Conservation (phyloP, 2,113 vertebrate species). For the Hypanus sabinus region DNA sequence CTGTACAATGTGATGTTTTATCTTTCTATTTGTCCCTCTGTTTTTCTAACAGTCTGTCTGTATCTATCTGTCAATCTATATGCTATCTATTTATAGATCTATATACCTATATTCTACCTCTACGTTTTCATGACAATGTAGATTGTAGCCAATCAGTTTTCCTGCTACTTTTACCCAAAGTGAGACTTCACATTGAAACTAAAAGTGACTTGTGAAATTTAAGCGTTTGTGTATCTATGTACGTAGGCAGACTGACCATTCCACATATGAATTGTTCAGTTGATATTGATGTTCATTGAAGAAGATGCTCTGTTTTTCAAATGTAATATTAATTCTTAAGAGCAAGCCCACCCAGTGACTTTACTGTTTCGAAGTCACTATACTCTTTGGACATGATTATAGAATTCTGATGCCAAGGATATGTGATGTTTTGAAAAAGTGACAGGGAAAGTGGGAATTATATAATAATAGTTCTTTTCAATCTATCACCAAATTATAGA, state of each 20-base stretch:
- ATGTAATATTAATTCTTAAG: conserved; percentile 62
- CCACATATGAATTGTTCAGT: conserved; percentile 75
- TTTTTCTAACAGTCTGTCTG: not conserved
- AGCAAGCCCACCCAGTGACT: conserved; percentile 56
- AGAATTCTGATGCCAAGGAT: not conserved
- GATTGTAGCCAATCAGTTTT: conserved; percentile 42
- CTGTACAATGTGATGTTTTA: not conserved
- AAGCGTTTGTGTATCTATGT: conserved; percentile 67
- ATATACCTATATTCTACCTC: not conserved
- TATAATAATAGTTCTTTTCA: not conserved
- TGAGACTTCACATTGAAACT: conserved; percentile 73
- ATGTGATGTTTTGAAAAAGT: conserved; percentile 1
- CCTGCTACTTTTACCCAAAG: conserved; percentile 73
- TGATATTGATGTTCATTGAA: conserved; percentile 60
- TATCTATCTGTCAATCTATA: too few relatives aligned
- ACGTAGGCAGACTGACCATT: conserved; percentile 72
- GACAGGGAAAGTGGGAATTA: not conserved
- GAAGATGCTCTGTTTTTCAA: conserved; percentile 66
- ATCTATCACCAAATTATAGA: not conserved
- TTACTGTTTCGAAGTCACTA: conserved; percentile 32
- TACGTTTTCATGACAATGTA: too few relatives aligned
- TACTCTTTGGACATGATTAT: not conserved
- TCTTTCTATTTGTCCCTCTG: not conserved
- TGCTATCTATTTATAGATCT: too few relatives aligned
- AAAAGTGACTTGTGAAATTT: conserved; percentile 77